phyloP scores from a whole-genome alignment of 2,113 vertebrate species.

The Bungarus multicinctus region DNA sequence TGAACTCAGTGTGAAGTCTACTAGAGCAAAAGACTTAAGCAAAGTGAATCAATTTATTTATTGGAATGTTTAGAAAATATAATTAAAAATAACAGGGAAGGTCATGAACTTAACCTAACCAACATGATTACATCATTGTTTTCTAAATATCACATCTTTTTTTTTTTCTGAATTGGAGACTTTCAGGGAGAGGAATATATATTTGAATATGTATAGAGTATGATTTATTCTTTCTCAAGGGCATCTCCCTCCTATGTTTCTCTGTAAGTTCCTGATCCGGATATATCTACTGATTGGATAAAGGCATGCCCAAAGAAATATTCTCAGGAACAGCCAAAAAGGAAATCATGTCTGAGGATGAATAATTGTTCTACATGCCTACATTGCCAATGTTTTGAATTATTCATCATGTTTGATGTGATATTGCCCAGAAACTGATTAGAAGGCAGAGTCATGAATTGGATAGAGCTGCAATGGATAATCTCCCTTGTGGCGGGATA shows the following conservation, averaged over 20 bases:
- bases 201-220: background rate
- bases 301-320: background rate
- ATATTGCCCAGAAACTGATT: background rate
- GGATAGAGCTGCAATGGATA: background rate
- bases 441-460: background rate
- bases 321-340: background rate
- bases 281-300: background rate
- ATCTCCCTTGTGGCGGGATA: background rate
- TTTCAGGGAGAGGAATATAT: background rate
- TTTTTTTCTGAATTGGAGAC: background rate
- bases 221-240: background rate
- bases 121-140: background rate
- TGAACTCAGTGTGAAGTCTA: background rate
- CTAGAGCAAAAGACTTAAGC: background rate
- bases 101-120: background rate
- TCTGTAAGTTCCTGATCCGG: background rate
- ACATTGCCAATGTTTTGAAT: background rate
- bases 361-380: background rate
- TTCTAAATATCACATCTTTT: background rate
- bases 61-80: background rate
- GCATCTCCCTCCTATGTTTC: background rate
- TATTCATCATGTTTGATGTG: background rate
- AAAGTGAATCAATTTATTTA: background rate
- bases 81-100: slow-evolving; percentile 5
- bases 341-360: background rate